Percentiles rank a stretch among this genome's conserved stretches.
phyloP scores from a whole-genome alignment of 1,140 invertebrate genomes.

The Diorhabda sublineata region DNA sequence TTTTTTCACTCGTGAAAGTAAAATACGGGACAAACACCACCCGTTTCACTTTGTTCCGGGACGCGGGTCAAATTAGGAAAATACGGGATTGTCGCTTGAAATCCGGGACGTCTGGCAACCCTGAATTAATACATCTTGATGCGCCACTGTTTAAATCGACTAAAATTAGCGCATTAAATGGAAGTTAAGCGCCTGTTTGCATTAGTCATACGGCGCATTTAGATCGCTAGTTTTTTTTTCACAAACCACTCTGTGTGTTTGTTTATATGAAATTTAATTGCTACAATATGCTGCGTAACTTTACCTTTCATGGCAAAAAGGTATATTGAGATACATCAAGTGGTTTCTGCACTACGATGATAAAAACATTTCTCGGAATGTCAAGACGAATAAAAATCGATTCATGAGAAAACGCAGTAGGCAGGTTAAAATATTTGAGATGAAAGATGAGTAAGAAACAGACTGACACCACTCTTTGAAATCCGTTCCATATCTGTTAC shows the following conservation, averaged over 20 bases:
- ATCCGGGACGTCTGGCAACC: background rate
- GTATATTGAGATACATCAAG: constrained; percentile 1
- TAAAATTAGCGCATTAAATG: background rate
- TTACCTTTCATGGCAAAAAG: constrained; percentile 2
- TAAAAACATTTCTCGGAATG: constrained; percentile 2
- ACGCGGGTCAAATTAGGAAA: background rate
- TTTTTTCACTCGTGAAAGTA: background rate
- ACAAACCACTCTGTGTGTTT: background rate
- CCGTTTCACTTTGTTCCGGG: background rate
- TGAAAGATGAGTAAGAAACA: too few relatives aligned
- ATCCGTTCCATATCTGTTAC: too few relatives aligned
- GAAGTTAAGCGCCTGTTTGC: background rate
- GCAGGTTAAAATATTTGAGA: too few relatives aligned
- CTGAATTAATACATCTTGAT: background rate
- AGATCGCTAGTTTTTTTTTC: background rate
- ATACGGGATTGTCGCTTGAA: background rate
- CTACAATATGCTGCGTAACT: background rate
- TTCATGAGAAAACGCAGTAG: background rate
- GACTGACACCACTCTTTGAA: too few relatives aligned
- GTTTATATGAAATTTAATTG: constrained; percentile 1
- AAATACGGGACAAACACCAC: background rate
- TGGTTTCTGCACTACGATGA: background rate
- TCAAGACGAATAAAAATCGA: background rate
- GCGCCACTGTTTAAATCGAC: too few relatives aligned
- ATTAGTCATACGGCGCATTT: background rate